Evolutionary conservation across 2,888 invertebrate species (phyloP).

Genomic region (Nephrotoma flavescens): DNA sequence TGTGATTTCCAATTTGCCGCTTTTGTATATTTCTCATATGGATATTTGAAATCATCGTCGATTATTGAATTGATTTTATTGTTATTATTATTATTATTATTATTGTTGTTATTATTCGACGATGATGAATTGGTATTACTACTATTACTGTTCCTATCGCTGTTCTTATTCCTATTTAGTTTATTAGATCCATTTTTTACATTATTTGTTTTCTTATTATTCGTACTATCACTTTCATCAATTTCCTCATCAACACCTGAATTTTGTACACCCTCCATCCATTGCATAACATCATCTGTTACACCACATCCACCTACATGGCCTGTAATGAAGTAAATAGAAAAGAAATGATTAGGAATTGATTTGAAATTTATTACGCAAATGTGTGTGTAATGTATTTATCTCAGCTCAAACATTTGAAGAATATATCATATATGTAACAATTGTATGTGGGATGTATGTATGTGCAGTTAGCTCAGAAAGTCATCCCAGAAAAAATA

Average conservation of each 20-base stretch:
- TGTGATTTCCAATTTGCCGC: constrained; percentile 43
- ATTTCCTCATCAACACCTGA: constrained; percentile 48
- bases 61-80: constrained; percentile 11
- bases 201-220: constrained; percentile 29
- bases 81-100: constrained; percentile 12
- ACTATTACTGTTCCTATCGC: constrained; percentile 1
- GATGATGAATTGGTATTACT: constrained; percentile 17
- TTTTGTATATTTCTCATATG: constrained; percentile 60
- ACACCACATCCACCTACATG: constrained; percentile 79
- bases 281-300: constrained; percentile 71
- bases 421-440: too few species aligned
- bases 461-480: too few species aligned
- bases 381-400: not conserved
- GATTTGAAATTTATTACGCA: not conserved
- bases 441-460: too few species aligned
- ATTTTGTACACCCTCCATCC: constrained; percentile 86
- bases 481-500: too few species aligned
- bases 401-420: not conserved
- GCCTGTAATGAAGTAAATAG: constrained; percentile 35
- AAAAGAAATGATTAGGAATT: not conserved
- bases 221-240: constrained; percentile 20
- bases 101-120: constrained; percentile 16
- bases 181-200: constrained; percentile 20
- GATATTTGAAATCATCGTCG: constrained; percentile 33
- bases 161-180: constrained; percentile 3